Evolutionary conservation across 1,140 invertebrate species (phyloP).

Genomic region (Wiebesia pumilae): DNA sequence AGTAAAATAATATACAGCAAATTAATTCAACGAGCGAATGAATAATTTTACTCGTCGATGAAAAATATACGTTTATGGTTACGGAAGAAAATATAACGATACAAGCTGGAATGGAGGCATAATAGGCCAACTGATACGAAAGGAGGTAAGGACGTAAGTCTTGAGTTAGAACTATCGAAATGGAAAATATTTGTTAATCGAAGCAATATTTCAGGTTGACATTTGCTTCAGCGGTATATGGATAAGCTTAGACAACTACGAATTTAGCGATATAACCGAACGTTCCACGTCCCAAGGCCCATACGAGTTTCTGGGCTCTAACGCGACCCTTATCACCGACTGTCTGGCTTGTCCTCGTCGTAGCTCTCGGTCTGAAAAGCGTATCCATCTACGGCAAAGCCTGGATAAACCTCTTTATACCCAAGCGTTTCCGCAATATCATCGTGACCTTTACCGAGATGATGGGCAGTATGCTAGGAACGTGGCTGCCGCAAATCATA

Average conservation of each 20-base stretch:
- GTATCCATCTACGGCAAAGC: constrained; percentile 56
- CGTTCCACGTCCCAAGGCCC: constrained; percentile 65
- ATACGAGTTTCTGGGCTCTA: constrained; percentile 66
- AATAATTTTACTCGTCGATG: too few species aligned
- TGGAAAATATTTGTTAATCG: background rate
- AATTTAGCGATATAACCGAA: constrained; percentile 58
- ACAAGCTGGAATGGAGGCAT: constrained; percentile 63
- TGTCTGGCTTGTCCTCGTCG: constrained; percentile 60
- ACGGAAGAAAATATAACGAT: constrained; percentile 59
- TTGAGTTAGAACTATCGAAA: background rate
- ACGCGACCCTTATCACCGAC: constrained; percentile 60
- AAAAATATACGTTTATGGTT: constrained; percentile 52
- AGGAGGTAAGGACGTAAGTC: constrained; percentile 51
- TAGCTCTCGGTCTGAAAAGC: constrained; percentile 55
- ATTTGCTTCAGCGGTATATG: constrained; percentile 65
- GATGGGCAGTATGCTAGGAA: constrained; percentile 62
- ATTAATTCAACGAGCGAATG: too few species aligned
- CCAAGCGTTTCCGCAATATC: constrained; percentile 62
- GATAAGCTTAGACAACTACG: constrained; percentile 56
- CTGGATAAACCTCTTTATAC: constrained; percentile 59
- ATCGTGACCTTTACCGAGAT: constrained; percentile 61
- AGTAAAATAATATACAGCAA: too few species aligned
- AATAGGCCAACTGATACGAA: constrained; percentile 56
- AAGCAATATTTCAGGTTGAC: constrained; percentile 59
- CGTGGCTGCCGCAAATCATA: constrained; percentile 58